Conservation (phyloP, 2,888 invertebrate species). For the Ectemnius cavifrons region DNA sequence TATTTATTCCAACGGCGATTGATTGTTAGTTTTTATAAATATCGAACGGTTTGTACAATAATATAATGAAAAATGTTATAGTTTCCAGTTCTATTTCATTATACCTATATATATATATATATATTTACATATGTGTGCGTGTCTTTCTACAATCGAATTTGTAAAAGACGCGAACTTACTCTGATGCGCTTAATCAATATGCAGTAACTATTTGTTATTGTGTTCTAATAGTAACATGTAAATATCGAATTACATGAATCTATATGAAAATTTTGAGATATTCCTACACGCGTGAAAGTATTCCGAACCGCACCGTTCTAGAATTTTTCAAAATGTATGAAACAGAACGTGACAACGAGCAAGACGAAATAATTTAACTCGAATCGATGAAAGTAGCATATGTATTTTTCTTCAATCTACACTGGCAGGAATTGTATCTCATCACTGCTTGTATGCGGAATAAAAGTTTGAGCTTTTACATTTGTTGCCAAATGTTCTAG, state of each 20-base stretch:
- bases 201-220: slow-evolving; percentile 29
- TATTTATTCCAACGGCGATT: slow-evolving; percentile 8
- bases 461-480: too few relatives aligned
- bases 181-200: slow-evolving; percentile 3
- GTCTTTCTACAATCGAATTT: slow-evolving; percentile 12
- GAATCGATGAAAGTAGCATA: too few relatives aligned
- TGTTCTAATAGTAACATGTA: slow-evolving; percentile 45
- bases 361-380: too few relatives aligned
- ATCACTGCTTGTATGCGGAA: too few relatives aligned
- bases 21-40: slow-evolving; percentile 21
- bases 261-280: slow-evolving; percentile 16
- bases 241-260: slow-evolving; percentile 22
- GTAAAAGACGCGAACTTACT: slow-evolving; percentile 17
- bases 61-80: slow-evolving; percentile 1
- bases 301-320: not conserved
- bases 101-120: not conserved
- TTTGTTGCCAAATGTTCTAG: too few relatives aligned
- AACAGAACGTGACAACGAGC: too few relatives aligned
- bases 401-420: too few relatives aligned
- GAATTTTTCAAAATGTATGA: too few relatives aligned
- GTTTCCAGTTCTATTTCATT: slow-evolving; percentile 1
- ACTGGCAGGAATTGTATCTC: too few relatives aligned
- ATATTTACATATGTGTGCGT: slow-evolving; percentile 3
- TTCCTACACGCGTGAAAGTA: slow-evolving; percentile 38
- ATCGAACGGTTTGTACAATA: not conserved